Evolutionary conservation across 2,888 invertebrate genomes (phyloP).

Genomic region (Lamproptera curius): DNA sequence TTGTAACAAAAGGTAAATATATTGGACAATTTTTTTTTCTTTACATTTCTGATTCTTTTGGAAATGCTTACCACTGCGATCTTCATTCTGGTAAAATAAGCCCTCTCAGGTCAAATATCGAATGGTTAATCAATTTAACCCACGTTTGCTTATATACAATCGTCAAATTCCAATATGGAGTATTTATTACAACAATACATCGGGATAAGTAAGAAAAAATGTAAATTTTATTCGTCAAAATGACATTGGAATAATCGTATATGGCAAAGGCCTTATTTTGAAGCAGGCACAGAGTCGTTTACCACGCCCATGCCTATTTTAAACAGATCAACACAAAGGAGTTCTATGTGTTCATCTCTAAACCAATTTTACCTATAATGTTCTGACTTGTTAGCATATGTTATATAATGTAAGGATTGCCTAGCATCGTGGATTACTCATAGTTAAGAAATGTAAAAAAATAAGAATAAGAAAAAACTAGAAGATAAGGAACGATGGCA

Average conservation of each 20-base stretch:
- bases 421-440: too few species aligned
- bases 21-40: too few species aligned
- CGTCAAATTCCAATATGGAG: slow-evolving; percentile 60
- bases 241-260: slow-evolving; percentile 57
- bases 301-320: slow-evolving; percentile 41
- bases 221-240: slow-evolving; percentile 63
- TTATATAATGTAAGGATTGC: too few species aligned
- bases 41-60: too few species aligned
- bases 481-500: too few species aligned
- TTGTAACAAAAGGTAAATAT: too few species aligned
- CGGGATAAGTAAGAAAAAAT: slow-evolving; percentile 57
- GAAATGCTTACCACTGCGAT: slow-evolving; percentile 53
- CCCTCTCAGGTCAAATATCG: slow-evolving; percentile 41
- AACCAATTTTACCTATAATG: neutral
- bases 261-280: slow-evolving; percentile 44
- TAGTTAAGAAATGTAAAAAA: too few species aligned
- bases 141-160: slow-evolving; percentile 63
- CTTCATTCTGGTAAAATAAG: slow-evolving; percentile 52
- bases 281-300: slow-evolving; percentile 41
- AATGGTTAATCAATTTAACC: slow-evolving; percentile 48
- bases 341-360: slow-evolving; percentile 19
- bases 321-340: slow-evolving; percentile 22
- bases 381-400: too few species aligned
- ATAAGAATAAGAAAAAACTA: too few species aligned
- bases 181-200: slow-evolving; percentile 62